Conservation (phyloP, 2,888 invertebrate species). For the Eumerus sabulonum region DNA sequence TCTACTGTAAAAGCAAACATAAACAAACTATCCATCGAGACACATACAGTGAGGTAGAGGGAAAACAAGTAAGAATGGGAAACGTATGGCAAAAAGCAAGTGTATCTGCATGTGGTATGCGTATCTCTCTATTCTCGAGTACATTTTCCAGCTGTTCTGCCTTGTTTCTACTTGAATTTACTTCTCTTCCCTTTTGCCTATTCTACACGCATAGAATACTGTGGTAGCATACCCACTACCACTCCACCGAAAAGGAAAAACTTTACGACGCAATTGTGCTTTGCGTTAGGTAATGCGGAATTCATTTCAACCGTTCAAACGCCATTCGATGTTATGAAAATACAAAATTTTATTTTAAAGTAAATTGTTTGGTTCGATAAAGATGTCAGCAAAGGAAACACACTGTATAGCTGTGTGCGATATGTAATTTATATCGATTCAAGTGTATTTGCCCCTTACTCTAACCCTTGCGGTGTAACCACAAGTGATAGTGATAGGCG, state of each 20-base stretch:
- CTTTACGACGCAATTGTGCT: constrained; percentile 44
- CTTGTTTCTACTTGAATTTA: constrained; percentile 27
- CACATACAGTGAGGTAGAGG: constrained; percentile 10
- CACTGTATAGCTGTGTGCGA: not conserved
- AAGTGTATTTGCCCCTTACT: constrained; percentile 27
- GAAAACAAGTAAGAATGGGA: not conserved
- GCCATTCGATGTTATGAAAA: not conserved
- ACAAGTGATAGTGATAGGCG: constrained; percentile 24
- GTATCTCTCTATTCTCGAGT: too few relatives aligned
- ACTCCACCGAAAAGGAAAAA: constrained; percentile 17
- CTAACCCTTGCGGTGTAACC: constrained; percentile 6
- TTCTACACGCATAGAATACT: not conserved
- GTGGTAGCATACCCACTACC: not conserved
- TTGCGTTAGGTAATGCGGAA: constrained; percentile 14
- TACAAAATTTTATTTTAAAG: constrained; percentile 18
- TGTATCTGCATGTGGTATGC: constrained; percentile 3
- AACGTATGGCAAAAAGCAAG: constrained; percentile 44
- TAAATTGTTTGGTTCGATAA: constrained; percentile 19
- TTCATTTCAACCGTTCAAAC: not conserved
- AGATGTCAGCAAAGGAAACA: constrained; percentile 10
- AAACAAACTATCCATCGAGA: constrained; percentile 44
- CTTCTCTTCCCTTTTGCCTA: not conserved
- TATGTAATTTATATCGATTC: constrained; percentile 3
- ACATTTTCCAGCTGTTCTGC: constrained; percentile 52
- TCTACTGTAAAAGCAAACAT: too few relatives aligned